These are phyloP conservation scores for Solea solea DNA, from an alignment of 2,113 vertebrate species.

Conservation along the genomic window DNA sequence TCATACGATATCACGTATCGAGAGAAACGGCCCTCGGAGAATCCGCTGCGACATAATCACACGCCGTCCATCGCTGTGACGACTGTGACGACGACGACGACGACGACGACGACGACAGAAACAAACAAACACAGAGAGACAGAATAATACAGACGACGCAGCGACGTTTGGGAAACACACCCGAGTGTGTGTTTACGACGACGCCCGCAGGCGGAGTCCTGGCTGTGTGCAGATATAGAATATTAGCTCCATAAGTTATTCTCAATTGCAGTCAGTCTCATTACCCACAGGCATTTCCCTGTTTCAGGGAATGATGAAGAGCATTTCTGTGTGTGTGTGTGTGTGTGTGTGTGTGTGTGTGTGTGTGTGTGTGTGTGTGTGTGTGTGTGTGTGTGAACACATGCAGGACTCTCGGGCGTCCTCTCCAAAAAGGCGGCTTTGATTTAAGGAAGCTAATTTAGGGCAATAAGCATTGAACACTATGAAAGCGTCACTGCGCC, in stretches of 20 bases:
- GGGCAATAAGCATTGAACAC: conserved; percentile 84
- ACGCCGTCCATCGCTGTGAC: too few species aligned
- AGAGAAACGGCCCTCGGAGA: conserved; percentile 49
- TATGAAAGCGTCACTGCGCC: conserved; percentile 66
- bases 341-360: conserved; percentile 19
- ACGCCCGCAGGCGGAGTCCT: conserved; percentile 57
- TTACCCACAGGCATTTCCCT: conserved; percentile 75
- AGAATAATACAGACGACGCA: conserved; percentile 65
- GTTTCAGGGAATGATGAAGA: conserved; percentile 77
- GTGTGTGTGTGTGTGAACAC: conserved; percentile 51
- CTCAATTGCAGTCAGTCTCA: conserved; percentile 82
- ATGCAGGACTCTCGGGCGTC: conserved; percentile 78
- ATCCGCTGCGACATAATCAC: conserved; percentile 46
- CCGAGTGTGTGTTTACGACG: conserved; percentile 75
- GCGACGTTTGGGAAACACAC: conserved; percentile 70
- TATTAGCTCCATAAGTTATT: conserved; percentile 85
- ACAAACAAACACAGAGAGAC: conserved; percentile 12
- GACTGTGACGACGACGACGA: conserved; percentile 55
- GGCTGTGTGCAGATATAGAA: conserved; percentile 77
- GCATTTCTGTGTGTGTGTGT: conserved; percentile 70
- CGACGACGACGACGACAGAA: conserved; percentile 44
- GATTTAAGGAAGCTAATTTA: conserved; percentile 86
- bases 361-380: not conserved
- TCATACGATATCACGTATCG: conserved; percentile 51
- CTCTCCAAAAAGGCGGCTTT: conserved; percentile 69